Conservation (phyloP, 2,113 vertebrate genomes). For the Dicentrarchus labrax region DNA sequence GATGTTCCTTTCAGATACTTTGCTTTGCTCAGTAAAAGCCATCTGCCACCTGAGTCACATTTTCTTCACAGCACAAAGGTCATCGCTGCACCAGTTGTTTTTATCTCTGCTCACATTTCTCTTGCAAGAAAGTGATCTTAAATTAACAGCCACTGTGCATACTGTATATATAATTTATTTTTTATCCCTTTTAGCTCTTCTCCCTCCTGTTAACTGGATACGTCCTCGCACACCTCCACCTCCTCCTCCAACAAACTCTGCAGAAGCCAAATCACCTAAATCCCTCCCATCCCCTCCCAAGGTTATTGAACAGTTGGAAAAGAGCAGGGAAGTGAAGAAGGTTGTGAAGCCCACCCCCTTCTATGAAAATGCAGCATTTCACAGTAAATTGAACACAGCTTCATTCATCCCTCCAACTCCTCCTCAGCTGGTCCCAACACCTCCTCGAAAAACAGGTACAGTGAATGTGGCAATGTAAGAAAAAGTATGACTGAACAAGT, state of each 20-base stretch:
- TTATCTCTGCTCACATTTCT: conserved; percentile 21
- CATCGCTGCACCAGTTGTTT: conserved; percentile 31
- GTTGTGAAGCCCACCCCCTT: not conserved
- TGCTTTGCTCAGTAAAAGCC: conserved; percentile 47
- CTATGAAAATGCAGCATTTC: conserved; percentile 55
- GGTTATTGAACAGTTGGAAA: conserved; percentile 25
- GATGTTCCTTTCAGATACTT: conserved; percentile 29
- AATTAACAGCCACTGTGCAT: not conserved
- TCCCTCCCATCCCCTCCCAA: not conserved
- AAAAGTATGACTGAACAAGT: not conserved
- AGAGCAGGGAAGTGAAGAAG: conserved; percentile 26
- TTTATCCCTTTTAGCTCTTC: conserved; percentile 72
- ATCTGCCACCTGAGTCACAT: conserved; percentile 56
- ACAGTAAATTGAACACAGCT: not conserved
- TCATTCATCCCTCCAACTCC: not conserved
- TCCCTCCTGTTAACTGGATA: conserved; percentile 68
- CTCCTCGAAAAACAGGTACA: conserved; percentile 65
- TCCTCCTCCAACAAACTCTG: conserved; percentile 57
- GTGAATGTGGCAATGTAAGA: not conserved
- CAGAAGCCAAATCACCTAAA: conserved; percentile 21
- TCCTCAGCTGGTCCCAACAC: not conserved
- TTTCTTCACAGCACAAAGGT: conserved; percentile 53
- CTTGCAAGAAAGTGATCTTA: not conserved
- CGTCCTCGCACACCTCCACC: conserved; percentile 69
- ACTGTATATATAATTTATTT: not conserved